Evolutionary conservation across 2,888 invertebrate genomes (phyloP).

Genomic region (Lathronympha strigana): DNA sequence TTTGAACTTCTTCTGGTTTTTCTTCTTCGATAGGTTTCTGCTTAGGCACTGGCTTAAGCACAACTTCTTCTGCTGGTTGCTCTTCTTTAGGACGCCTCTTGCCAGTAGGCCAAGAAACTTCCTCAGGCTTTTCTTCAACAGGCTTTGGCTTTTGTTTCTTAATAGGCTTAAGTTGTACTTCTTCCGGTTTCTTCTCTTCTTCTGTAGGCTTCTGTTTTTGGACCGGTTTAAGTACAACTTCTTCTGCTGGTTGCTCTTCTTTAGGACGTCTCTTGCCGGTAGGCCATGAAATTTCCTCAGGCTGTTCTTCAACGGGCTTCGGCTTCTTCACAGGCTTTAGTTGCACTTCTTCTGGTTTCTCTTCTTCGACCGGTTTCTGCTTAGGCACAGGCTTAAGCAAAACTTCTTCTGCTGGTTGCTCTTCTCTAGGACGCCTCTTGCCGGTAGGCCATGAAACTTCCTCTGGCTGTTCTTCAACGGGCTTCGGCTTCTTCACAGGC

Average conservation of each 20-base stretch:
- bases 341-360: slow-evolving; percentile 69
- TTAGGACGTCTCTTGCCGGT: slow-evolving; percentile 9
- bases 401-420: slow-evolving; percentile 63
- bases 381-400: slow-evolving; percentile 53
- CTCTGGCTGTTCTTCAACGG: slow-evolving; percentile 53
- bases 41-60: slow-evolving; percentile 52
- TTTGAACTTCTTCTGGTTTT: slow-evolving; percentile 65
- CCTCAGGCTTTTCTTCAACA: slow-evolving; percentile 64
- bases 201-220: slow-evolving; percentile 55
- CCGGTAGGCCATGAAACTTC: slow-evolving; percentile 55
- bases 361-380: slow-evolving; percentile 64
- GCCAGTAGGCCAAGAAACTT: slow-evolving; percentile 53
- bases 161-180: slow-evolving; percentile 53
- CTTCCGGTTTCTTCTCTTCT: slow-evolving; percentile 61
- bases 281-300: slow-evolving; percentile 49
- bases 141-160: slow-evolving; percentile 47
- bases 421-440: slow-evolving; percentile 47
- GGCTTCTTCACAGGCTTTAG: slow-evolving; percentile 55
- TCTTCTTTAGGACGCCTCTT: slow-evolving; percentile 49
- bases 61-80: slow-evolving; percentile 61
- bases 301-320: slow-evolving; percentile 54
- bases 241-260: slow-evolving; percentile 66
- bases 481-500: slow-evolving; percentile 48
- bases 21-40: slow-evolving; percentile 66
- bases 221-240: slow-evolving; percentile 62